A percentile compares a stretch with the other conserved stretches of the same genome.
Conservation (phyloP, 2,888 invertebrate genomes). For the Mythimna impura region DNA sequence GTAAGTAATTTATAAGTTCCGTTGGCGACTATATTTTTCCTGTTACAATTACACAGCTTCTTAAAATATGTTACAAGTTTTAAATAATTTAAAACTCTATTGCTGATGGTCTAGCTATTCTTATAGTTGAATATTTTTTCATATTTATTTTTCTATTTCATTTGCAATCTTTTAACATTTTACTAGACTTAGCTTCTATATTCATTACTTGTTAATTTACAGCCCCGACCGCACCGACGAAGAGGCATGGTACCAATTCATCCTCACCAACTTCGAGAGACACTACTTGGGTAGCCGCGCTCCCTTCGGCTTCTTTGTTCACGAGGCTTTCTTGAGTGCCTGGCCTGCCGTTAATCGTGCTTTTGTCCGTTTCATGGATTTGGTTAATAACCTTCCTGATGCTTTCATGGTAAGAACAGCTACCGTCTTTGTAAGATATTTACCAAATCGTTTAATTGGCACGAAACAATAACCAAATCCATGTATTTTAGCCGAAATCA, state of each 20-base stretch:
- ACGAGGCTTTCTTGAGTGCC: slow-evolving; percentile 90
- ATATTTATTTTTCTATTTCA: too few relatives aligned
- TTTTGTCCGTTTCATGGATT: slow-evolving; percentile 89
- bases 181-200: neutral
- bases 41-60: neutral
- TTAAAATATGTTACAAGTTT: neutral
- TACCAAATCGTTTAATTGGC: neutral
- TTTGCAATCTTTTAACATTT: neutral
- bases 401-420: slow-evolving; percentile 88
- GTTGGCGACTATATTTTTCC: too few relatives aligned
- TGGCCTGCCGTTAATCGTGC: slow-evolving; percentile 86
- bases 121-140: too few relatives aligned
- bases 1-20: slow-evolving; percentile 75
- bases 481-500: neutral
- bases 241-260: slow-evolving; percentile 89
- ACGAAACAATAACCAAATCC: neutral
- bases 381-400: slow-evolving; percentile 88
- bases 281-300: slow-evolving; percentile 92
- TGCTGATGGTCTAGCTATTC: neutral
- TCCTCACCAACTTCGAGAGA: slow-evolving; percentile 91
- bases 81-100: neutral
- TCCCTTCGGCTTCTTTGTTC: slow-evolving; percentile 92
- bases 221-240: slow-evolving; percentile 78
- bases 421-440: neutral
- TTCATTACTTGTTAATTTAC: slow-evolving; percentile 13